Evolutionary conservation across 2,888 invertebrate genomes (phyloP).

Genomic region (Ptychoptera contaminata): DNA sequence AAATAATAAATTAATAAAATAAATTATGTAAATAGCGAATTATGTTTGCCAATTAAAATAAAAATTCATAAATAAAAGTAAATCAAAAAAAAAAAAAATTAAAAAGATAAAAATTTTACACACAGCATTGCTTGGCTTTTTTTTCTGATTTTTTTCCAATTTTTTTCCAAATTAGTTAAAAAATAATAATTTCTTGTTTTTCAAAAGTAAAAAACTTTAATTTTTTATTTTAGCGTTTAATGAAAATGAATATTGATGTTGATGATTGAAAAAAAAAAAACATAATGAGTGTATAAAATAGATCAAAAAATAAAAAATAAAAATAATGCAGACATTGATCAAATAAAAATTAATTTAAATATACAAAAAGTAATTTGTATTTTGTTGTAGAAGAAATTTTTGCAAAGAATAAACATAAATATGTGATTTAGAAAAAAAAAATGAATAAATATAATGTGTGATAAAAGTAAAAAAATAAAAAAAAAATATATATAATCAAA

Average conservation of each 20-base stretch:
- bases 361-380: not conserved
- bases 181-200: no score
- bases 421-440: no score
- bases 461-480: no score
- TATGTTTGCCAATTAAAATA: no score
- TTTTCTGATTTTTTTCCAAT: not conserved
- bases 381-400: not conserved
- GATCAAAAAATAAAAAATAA: not conserved
- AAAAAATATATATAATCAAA: no score
- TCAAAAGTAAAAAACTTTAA: not conserved
- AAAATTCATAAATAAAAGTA: no score
- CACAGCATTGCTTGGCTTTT: constrained; percentile 10
- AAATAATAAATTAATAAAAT: no score
- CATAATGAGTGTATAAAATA: not conserved
- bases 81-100: not conserved
- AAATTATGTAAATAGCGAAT: no score
- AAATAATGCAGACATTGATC: not conserved
- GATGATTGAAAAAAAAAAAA: constrained; percentile 4
- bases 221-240: no score
- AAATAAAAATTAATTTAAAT: constrained; percentile 3
- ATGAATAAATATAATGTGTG: no score
- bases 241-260: constrained; percentile 6
- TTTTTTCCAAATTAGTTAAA: no score
- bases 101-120: constrained; percentile 11
- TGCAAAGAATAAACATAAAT: not conserved